Evolutionary conservation across 2,797 vertebrate genomes (phyloP).

Genomic region (Taeniopygia guttata): DNA sequence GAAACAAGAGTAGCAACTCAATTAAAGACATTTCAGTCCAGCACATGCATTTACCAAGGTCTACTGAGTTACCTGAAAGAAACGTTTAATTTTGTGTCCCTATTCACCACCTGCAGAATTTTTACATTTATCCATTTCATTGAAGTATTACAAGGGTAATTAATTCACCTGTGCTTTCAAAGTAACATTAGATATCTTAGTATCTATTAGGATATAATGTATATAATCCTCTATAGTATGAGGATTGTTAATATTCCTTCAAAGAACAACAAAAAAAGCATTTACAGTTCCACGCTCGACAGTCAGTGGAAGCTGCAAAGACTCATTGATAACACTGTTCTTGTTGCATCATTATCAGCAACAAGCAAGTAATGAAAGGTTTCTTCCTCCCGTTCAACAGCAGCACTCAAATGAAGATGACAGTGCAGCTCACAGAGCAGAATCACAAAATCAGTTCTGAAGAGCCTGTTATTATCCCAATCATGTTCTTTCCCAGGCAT

Average conservation of each 20-base stretch:
- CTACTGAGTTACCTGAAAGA: not conserved
- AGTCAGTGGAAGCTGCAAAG: not conserved
- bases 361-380: not conserved
- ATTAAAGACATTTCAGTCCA: not conserved
- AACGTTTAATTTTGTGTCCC: not conserved
- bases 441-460: not conserved
- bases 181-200: not conserved
- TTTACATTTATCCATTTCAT: not conserved
- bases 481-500: not conserved
- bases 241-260: not conserved
- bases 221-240: no score
- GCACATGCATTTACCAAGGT: not conserved
- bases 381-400: not conserved
- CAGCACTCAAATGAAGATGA: not conserved
- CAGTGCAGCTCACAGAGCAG: not conserved
- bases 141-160: not conserved
- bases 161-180: not conserved
- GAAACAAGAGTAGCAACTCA: not conserved
- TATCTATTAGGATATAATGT: no score
- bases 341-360: not conserved
- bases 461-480: not conserved
- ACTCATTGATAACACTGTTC: rapidly evolving
- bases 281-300: not conserved
- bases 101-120: not conserved
- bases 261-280: not conserved